These are phyloP conservation scores for Chorisops tibialis DNA, from an alignment of 2,888 invertebrate species.

Conservation along the genomic window DNA sequence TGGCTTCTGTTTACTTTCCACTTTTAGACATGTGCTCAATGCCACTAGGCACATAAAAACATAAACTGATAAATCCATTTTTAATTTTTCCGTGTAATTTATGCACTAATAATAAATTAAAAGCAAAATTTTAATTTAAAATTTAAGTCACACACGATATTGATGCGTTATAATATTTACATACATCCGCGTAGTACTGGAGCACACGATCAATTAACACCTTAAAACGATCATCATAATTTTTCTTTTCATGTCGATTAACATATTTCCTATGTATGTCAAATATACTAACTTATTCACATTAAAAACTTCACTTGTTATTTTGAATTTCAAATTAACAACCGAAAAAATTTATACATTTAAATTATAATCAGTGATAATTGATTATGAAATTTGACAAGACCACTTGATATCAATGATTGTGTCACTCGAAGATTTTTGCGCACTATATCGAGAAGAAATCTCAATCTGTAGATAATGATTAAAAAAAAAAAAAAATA, in stretches of 20 bases:
- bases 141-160: neutral
- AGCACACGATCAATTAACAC: conserved; percentile 49
- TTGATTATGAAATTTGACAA: conserved; percentile 13
- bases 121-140: neutral
- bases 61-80: conserved; percentile 49
- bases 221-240: conserved; percentile 15
- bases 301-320: neutral
- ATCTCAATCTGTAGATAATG: no score
- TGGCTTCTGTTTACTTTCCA: conserved; percentile 56
- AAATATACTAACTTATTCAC: conserved; percentile 12
- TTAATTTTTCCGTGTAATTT: neutral
- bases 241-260: conserved; percentile 16
- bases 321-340: conserved; percentile 1
- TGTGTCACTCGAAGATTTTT: neutral
- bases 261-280: conserved; percentile 35
- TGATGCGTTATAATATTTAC: neutral
- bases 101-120: no score
- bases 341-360: conserved; percentile 10
- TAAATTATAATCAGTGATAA: conserved; percentile 24
- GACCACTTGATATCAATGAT: conserved; percentile 2
- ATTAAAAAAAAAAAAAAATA: no score
- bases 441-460: no score
- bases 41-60: conserved; percentile 45
- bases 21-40: conserved; percentile 42
- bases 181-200: conserved; percentile 33